phyloP scores from a whole-genome alignment of 2,797 vertebrate genomes.

The Gadopsis bispinosus region DNA sequence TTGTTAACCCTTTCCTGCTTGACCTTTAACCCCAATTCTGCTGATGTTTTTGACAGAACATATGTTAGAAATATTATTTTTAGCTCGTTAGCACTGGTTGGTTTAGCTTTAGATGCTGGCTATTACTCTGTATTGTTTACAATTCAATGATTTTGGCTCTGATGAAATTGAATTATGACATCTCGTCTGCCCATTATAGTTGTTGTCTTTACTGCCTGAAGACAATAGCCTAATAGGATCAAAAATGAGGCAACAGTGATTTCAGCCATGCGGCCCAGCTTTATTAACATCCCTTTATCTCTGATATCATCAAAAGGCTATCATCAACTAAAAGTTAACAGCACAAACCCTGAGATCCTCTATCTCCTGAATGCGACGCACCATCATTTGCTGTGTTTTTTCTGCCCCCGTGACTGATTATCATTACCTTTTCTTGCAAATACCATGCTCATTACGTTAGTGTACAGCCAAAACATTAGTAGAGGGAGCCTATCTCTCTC shows the following conservation, averaged over 20 bases:
- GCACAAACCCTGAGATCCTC: conserved; percentile 81
- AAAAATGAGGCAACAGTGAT: conserved; percentile 72
- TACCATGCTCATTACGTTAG: conserved; percentile 88
- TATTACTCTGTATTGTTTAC: conserved; percentile 23
- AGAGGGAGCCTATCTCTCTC: conserved; percentile 85
- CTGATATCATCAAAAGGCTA: conserved; percentile 80
- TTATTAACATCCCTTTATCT: conserved; percentile 83
- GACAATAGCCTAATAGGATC: conserved; percentile 72
- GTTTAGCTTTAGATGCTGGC: conserved; percentile 29
- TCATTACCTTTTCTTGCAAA: conserved; percentile 91
- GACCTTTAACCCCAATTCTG: conserved; percentile 20
- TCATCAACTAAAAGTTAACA: conserved; percentile 84
- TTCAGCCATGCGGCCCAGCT: conserved; percentile 65
- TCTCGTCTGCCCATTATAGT: conserved; percentile 55
- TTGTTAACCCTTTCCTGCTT: conserved; percentile 60
- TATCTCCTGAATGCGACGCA: conserved; percentile 78
- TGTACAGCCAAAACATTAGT: conserved; percentile 86
- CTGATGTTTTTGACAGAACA: neutral
- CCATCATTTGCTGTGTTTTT: conserved; percentile 82
- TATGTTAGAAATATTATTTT: neutral
- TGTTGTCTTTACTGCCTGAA: conserved; percentile 70
- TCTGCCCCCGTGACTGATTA: conserved; percentile 86
- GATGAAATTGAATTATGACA: conserved; percentile 51
- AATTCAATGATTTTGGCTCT: conserved; percentile 42
- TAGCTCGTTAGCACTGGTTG: conserved; percentile 23